phyloP scores from a whole-genome alignment of 1,140 invertebrate genomes.

The Drosophila biarmipes region DNA sequence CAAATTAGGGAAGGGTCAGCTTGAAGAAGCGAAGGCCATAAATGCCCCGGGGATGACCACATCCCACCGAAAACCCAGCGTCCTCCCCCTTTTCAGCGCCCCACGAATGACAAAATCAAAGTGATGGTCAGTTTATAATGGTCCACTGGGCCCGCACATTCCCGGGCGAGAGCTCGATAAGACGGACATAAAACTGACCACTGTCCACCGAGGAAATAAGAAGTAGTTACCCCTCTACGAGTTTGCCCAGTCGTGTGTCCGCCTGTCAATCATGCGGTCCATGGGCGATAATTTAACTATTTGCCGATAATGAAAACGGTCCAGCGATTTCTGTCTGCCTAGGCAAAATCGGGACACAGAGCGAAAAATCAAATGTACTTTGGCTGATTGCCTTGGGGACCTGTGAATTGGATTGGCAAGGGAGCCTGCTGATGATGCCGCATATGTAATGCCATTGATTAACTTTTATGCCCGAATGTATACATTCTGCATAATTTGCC shows the following conservation, averaged over 20 bases:
- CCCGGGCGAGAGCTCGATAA: slow-evolving; percentile 29
- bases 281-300: slow-evolving; percentile 75
- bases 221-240: slow-evolving; percentile 47
- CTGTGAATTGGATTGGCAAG: slow-evolving; percentile 44
- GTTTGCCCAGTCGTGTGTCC: slow-evolving; percentile 39
- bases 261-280: slow-evolving; percentile 61
- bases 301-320: slow-evolving; percentile 71
- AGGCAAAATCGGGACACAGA: slow-evolving; percentile 29
- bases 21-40: slow-evolving; percentile 35
- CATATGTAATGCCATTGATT: slow-evolving; percentile 75
- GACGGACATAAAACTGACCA: slow-evolving; percentile 75
- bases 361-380: slow-evolving; percentile 78
- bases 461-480: slow-evolving; percentile 58
- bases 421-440: slow-evolving; percentile 41
- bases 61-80: background rate
- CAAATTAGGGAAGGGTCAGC: slow-evolving; percentile 79
- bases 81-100: slow-evolving; percentile 4
- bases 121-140: slow-evolving; percentile 79
- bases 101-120: slow-evolving; percentile 67
- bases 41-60: slow-evolving; percentile 24
- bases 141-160: slow-evolving; percentile 55
- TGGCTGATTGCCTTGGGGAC: slow-evolving; percentile 77
- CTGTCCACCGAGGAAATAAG: slow-evolving; percentile 26
- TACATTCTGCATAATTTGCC: slow-evolving; percentile 64
- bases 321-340: slow-evolving; percentile 40